Conservation (phyloP, 2,888 invertebrate genomes). For the Pseudococcus longispinus region DNA sequence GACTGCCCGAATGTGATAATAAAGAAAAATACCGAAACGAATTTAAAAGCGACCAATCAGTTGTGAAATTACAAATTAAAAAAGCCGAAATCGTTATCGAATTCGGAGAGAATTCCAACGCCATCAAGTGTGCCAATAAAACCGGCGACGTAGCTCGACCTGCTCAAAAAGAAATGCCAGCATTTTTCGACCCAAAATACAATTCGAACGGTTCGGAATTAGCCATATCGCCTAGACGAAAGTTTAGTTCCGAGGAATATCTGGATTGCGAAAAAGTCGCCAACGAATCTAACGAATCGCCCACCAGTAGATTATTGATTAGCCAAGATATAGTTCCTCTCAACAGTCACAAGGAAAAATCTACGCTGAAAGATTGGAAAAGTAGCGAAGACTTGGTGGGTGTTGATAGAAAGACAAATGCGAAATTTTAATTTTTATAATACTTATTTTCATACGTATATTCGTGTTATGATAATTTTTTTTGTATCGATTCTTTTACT, state of each 20-base stretch:
- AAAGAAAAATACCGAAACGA: slow-evolving; percentile 4
- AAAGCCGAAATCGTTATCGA: slow-evolving; percentile 61
- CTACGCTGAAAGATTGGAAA: slow-evolving; percentile 42
- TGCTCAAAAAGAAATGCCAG: neutral
- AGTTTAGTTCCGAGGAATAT: slow-evolving; percentile 52
- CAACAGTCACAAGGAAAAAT: slow-evolving; percentile 28
- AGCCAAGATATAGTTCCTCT: slow-evolving; percentile 20
- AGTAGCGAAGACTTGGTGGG: slow-evolving; percentile 45
- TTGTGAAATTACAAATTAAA: slow-evolving; percentile 61
- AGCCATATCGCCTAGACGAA: slow-evolving; percentile 17
- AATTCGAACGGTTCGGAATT: neutral
- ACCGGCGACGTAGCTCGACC: neutral
- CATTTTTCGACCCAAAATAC: neutral
- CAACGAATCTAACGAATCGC: slow-evolving; percentile 44
- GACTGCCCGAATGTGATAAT: neutral
- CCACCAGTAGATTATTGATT: slow-evolving; percentile 46
- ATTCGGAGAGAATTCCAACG: slow-evolving; percentile 59
- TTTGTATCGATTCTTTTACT: neutral
- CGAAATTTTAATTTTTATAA: neutral
- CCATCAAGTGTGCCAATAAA: neutral
- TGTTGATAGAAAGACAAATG: neutral
- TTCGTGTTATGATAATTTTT: neutral
- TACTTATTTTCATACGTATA: neutral
- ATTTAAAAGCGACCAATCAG: slow-evolving; percentile 58
- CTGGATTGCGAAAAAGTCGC: slow-evolving; percentile 48